phyloP scores from a whole-genome alignment of 92 coral and sea anemone species.

The Muricea muricata region DNA sequence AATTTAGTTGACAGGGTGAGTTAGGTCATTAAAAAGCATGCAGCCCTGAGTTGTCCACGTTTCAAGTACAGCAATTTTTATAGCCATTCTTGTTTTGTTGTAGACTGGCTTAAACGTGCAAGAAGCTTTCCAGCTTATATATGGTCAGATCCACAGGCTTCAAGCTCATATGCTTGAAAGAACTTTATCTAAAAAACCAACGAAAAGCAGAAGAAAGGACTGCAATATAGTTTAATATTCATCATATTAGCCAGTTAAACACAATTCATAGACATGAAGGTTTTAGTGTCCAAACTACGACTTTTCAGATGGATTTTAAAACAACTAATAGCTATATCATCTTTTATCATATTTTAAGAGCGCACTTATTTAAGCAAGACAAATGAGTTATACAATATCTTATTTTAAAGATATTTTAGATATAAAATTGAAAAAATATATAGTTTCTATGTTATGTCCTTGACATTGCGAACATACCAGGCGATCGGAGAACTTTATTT shows the following conservation, averaged over 20 bases:
- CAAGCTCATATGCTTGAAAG: slow-evolving; percentile 88
- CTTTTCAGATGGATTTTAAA: neutral
- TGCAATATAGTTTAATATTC: slow-evolving; percentile 65
- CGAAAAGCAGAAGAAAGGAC: slow-evolving; percentile 75
- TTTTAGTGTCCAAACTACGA: neutral
- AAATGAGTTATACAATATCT: neutral
- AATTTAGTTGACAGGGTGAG: too few species aligned
- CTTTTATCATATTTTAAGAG: neutral
- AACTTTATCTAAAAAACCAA: slow-evolving; percentile 70
- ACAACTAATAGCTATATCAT: neutral
- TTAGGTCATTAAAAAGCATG: too few species aligned
- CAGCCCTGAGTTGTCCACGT: too few species aligned
- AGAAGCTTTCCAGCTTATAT: slow-evolving; percentile 92
- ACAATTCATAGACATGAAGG: neutral
- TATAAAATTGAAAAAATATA: neutral
- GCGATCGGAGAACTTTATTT: too few species aligned
- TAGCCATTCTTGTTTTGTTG: neutral
- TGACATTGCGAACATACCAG: too few species aligned
- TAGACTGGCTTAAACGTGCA: slow-evolving; percentile 95
- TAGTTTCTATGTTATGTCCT: too few species aligned
- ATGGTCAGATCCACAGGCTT: slow-evolving; percentile 91
- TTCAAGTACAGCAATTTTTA: too few species aligned
- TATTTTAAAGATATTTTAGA: slow-evolving; percentile 4
- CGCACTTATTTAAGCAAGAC: neutral
- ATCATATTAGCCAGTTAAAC: neutral